Conservation (phyloP, 2,113 vertebrate species). For the Aramus guarauna region DNA sequence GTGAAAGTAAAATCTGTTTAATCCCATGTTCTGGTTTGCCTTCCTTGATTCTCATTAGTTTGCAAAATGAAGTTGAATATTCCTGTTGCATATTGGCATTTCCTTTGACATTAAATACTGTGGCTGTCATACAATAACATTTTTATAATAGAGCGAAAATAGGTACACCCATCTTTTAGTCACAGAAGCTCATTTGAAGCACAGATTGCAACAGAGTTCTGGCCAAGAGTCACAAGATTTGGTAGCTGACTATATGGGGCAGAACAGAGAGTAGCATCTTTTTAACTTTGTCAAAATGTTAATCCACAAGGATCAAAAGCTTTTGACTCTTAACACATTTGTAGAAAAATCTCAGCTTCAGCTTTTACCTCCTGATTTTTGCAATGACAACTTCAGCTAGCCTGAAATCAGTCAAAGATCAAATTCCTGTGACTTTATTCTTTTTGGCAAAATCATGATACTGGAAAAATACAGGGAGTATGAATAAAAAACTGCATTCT, state of each 20-base stretch:
- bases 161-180: background rate
- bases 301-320: background rate
- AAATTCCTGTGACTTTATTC: background rate
- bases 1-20: slow-evolving; percentile 22
- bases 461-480: background rate
- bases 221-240: background rate
- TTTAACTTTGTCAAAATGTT: background rate
- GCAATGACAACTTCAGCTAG: background rate
- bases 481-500: background rate
- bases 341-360: background rate
- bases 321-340: background rate
- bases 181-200: background rate
- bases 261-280: background rate
- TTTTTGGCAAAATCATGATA: background rate
- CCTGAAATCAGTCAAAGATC: background rate
- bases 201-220: background rate
- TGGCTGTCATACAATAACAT: background rate
- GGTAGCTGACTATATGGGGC: background rate
- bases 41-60: background rate
- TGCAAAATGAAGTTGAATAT: background rate
- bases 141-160: background rate
- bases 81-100: background rate
- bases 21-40: background rate
- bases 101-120: background rate
- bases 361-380: background rate